Percentiles rank a stretch among this genome's conserved stretches.
These are phyloP conservation scores for Machimus atricapillus DNA, from an alignment of 2,888 invertebrate species.

Conservation along the genomic window DNA sequence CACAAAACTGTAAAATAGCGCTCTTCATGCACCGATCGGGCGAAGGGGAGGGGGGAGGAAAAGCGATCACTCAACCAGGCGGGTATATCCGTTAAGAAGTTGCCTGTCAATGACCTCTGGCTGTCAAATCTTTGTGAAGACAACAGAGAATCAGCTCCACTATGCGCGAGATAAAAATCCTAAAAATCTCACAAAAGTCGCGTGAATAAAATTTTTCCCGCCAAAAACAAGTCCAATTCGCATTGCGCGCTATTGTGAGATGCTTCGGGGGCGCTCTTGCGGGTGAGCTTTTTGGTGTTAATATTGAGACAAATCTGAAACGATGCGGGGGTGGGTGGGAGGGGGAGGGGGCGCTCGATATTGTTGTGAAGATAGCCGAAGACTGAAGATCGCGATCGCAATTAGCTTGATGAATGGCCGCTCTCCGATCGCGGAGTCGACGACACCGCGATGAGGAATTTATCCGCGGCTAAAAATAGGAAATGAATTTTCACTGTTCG, in stretches of 20 bases:
- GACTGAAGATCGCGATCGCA: neutral
- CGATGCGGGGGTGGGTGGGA: neutral
- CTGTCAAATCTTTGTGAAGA: neutral
- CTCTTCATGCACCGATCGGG: neutral
- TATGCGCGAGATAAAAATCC: neutral
- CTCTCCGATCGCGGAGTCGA: neutral
- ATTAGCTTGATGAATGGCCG: slow-evolving; percentile 1
- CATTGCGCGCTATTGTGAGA: neutral
- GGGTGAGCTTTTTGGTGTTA: neutral
- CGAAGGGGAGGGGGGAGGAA: neutral
- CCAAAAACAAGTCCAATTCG: neutral
- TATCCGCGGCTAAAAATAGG: slow-evolving; percentile 8
- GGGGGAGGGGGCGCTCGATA: neutral
- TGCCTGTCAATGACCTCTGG: slow-evolving; percentile 32
- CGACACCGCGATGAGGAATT: neutral
- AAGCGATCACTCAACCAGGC: neutral
- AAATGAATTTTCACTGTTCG: neutral
- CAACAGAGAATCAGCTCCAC: neutral
- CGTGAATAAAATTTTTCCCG: slow-evolving; percentile 9
- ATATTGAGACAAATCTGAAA: neutral
- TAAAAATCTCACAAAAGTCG: neutral
- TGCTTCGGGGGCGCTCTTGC: neutral
- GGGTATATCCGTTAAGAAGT: slow-evolving; percentile 16
- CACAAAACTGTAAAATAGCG: neutral
- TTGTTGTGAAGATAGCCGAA: neutral